Evolutionary conservation across 37 sponge, comb jelly and placozoan species (phyloP).

Genomic region (Mnemiopsis leidyi): DNA sequence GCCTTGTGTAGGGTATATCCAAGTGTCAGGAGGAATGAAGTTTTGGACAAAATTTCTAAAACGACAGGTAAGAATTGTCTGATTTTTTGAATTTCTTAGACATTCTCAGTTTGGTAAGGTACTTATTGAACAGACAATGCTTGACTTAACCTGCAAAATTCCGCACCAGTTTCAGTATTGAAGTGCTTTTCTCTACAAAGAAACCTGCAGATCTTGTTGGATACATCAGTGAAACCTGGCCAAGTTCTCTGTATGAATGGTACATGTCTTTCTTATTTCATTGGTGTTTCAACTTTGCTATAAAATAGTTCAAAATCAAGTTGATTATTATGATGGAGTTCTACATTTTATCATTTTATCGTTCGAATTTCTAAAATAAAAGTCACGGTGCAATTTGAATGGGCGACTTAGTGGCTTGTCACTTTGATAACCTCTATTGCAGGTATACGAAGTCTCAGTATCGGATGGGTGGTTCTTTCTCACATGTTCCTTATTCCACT

Average conservation of each 20-base stretch:
- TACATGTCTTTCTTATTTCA: background rate
- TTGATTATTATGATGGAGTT: too few relatives aligned
- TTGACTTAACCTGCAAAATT: background rate
- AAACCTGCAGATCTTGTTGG: background rate
- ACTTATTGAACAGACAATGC: too few relatives aligned
- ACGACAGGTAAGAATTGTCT: background rate
- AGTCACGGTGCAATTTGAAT: too few relatives aligned
- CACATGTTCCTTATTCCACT: conserved; percentile 2
- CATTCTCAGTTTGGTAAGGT: too few relatives aligned
- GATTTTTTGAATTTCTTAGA: too few relatives aligned
- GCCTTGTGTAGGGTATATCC: background rate
- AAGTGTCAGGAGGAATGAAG: background rate
- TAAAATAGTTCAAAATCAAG: too few relatives aligned
- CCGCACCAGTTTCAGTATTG: background rate
- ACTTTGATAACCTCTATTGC: background rate
- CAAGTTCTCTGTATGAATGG: conserved; percentile 16
- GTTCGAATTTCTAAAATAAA: too few relatives aligned
- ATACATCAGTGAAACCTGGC: background rate
- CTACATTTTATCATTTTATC: background rate
- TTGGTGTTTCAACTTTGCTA: too few relatives aligned
- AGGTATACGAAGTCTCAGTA: conserved; percentile 18
- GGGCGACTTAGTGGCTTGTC: background rate
- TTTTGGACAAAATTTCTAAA: background rate
- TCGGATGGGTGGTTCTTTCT: background rate
- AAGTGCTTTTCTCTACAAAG: conserved; percentile 13